A percentile compares a stretch with the other conserved stretches of the same genome.
phyloP scores from a whole-genome alignment of 2,797 vertebrate genomes.

The Sebastes iracundus region DNA sequence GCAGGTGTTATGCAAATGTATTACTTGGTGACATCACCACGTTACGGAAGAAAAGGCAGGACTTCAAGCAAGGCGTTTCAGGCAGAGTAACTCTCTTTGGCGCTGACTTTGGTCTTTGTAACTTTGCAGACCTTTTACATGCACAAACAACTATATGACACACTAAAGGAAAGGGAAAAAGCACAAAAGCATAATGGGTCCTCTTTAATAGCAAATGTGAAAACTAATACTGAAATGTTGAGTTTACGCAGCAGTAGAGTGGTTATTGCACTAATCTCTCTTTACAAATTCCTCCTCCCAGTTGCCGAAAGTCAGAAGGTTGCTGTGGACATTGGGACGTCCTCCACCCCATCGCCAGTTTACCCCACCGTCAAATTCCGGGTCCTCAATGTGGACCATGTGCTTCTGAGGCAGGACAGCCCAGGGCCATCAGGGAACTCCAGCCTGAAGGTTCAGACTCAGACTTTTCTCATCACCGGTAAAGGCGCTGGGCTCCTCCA shows the following conservation, averaged over 20 bases:
- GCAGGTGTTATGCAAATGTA: too few relatives aligned
- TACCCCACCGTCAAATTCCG: constrained; percentile 88
- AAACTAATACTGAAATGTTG: not conserved
- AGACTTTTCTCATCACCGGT: constrained; percentile 89
- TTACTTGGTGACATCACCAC: too few relatives aligned
- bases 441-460: constrained; percentile 85
- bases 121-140: too few relatives aligned
- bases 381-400: constrained; percentile 87
- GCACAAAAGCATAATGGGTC: too few relatives aligned
- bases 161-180: too few relatives aligned
- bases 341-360: constrained; percentile 82
- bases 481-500: constrained; percentile 65
- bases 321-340: constrained; percentile 79
- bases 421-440: constrained; percentile 86
- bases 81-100: too few relatives aligned
- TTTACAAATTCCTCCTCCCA: constrained; percentile 57
- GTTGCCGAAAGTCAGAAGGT: constrained; percentile 84
- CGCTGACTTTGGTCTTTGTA: too few relatives aligned
- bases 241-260: not conserved
- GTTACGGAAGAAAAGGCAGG: too few relatives aligned
- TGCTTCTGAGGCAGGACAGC: constrained; percentile 89
- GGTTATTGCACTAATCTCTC: not conserved
- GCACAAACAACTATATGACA: too few relatives aligned
- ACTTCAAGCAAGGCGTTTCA: too few relatives aligned
- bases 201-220: too few relatives aligned